Evolutionary conservation across 2,888 invertebrate species (phyloP).

Genomic region (Rhimphoctona megacephalus): DNA sequence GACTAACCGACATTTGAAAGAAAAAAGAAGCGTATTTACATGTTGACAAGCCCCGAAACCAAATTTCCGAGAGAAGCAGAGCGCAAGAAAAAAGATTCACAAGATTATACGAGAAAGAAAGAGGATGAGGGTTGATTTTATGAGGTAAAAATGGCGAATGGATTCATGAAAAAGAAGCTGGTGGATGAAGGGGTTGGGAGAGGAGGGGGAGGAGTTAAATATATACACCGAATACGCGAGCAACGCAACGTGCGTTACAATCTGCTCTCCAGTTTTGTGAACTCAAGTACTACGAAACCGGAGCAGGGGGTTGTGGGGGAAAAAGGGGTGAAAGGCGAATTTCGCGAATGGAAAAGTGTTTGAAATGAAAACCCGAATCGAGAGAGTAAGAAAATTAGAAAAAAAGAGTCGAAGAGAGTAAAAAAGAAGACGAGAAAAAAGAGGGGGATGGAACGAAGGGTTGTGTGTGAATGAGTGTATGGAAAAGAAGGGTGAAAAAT

Average conservation of each 20-base stretch:
- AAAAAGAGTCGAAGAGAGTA: neutral
- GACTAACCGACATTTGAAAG: neutral
- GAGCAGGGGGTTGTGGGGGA: constrained; percentile 18
- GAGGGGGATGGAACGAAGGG: neutral
- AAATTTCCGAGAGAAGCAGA: neutral
- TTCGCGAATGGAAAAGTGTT: constrained; percentile 35
- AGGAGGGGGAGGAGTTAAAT: too few species aligned
- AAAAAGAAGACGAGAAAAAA: neutral
- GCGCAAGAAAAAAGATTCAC: neutral
- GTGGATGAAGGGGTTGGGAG: neutral
- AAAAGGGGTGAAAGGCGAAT: constrained; percentile 18
- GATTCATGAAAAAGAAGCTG: constrained; percentile 40
- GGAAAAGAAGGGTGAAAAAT: constrained; percentile 72
- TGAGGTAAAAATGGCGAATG: constrained; percentile 49
- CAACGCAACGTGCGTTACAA: constrained; percentile 49
- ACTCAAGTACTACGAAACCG: neutral
- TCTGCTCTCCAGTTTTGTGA: constrained; percentile 14
- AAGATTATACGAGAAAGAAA: neutral
- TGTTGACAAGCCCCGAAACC: neutral
- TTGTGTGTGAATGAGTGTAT: constrained; percentile 38
- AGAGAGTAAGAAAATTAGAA: constrained; percentile 23
- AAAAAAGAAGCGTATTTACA: neutral
- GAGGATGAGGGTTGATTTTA: neutral
- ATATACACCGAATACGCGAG: constrained; percentile 18
- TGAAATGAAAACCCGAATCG: constrained; percentile 56